Base-by-base conservation (phyloP, 2,797 vertebrate genomes). In the Arnoldichthys spilopterus region DNA sequence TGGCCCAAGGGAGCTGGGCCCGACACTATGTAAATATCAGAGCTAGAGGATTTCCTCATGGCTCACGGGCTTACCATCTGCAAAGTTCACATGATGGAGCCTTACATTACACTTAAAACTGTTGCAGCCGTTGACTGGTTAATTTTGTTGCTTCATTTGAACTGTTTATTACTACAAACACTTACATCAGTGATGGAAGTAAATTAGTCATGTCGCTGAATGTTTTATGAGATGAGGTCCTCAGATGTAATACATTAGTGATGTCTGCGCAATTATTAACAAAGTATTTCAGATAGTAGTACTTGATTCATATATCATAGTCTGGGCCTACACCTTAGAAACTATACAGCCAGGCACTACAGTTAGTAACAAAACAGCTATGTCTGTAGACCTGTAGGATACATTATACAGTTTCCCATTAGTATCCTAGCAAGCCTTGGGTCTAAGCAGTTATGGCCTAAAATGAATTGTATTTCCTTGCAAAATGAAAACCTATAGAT, bases 1-100 rank as follows among this genome's bases (percentile, higher is more conserved):
- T 15, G 18, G 43, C 45, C 61, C 11, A 45, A 63, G 70, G 73
- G 16, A 5, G 1, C 69, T 45, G 47, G 45, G 18, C 34, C 70
- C 43, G 47, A 22, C 61, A 79, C 53, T 68, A 45, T 81, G 82
- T 68, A 82, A 82, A 85, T 82, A 82, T 54, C 61, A 71, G 26
- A 73, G 68, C 56, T 45, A 28, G 20, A 72, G 74, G 67, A 76
- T 76, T 73, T 81, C 76, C 30, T 68, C 54, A 5, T 8, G 20
- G 56, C 63, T 47, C 5, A 13, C 63, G 74, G 45, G 56, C 51
- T 70, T n/a, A 28, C 66, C 49, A 66, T 69, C 32, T 7, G 61
- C 43, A 68, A 78, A 69, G 63, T 58, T 71, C 58, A 61, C 9
- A 24, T 34, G 7, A 26, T 51, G 16, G 56, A 79, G 77, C 63